Conservation (phyloP, 1,140 invertebrate genomes). For the Latrodectus geometricus region DNA sequence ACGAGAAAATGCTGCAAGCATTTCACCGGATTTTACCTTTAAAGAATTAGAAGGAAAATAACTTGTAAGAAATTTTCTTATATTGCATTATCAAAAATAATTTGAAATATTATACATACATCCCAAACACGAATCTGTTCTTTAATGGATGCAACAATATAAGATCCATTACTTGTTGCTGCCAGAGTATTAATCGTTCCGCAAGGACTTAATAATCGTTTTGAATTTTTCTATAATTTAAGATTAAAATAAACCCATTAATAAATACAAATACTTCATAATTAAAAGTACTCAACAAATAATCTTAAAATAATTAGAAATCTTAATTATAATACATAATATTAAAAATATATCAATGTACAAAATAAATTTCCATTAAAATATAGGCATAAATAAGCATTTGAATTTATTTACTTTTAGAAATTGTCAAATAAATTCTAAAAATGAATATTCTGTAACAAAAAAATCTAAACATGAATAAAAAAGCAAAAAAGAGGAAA, state of each 20-base stretch:
- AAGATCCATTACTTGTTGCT: slow-evolving; percentile 21
- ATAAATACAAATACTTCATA: background rate
- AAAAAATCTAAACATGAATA: too few species aligned
- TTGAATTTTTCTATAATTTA: background rate
- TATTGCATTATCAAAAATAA: background rate
- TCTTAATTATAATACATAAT: background rate
- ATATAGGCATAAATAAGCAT: too few species aligned
- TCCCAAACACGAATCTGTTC: slow-evolving; percentile 21
- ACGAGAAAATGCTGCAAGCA: background rate
- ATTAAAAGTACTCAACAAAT: background rate
- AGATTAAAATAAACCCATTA: background rate
- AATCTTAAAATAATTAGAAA: background rate
- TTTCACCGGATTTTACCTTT: background rate
- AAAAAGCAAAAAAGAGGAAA: too few species aligned
- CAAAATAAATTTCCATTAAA: background rate
- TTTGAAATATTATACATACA: background rate
- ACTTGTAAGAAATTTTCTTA: background rate
- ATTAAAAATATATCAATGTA: background rate
- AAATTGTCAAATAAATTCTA: too few species aligned
- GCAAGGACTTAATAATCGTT: background rate
- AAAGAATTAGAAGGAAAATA: background rate
- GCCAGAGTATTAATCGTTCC: background rate
- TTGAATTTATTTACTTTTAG: too few species aligned
- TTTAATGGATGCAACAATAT: slow-evolving; percentile 16
- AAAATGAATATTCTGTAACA: too few species aligned